Conservation (phyloP, 2,888 invertebrate genomes). For the Drosophila meridionalis region DNA sequence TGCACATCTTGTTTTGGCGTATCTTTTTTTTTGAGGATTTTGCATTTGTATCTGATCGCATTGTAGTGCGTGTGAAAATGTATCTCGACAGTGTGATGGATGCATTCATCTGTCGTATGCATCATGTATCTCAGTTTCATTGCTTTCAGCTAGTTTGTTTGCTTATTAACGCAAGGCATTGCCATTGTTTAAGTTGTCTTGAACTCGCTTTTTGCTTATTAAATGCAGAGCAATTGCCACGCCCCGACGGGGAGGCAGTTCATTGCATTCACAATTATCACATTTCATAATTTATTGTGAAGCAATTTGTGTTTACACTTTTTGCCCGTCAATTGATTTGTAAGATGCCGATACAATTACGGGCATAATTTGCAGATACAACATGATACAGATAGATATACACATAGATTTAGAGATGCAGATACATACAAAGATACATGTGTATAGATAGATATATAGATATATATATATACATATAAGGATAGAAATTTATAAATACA, state of each 20-base stretch:
- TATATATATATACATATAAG: neutral
- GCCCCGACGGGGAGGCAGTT: conserved; percentile 43
- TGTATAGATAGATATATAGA: neutral
- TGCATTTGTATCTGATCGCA: conserved; percentile 29
- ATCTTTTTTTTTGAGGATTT: conserved; percentile 24
- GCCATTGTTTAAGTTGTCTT: conserved; percentile 62
- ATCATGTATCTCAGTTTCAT: conserved; percentile 19
- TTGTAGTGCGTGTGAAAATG: conserved; percentile 62
- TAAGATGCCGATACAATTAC: conserved; percentile 8
- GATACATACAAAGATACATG: conserved; percentile 3
- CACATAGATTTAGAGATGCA: neutral
- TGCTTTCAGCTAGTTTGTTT: conserved; percentile 26
- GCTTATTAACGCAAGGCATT: conserved; percentile 59
- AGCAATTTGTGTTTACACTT: conserved; percentile 39
- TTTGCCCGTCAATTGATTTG: conserved; percentile 60
- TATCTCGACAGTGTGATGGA: conserved; percentile 31
- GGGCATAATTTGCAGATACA: neutral
- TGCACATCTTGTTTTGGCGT: conserved; percentile 18
- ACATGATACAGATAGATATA: neutral
- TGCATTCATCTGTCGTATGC: conserved; percentile 29
- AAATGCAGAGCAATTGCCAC: conserved; percentile 42
- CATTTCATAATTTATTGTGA: conserved; percentile 42
- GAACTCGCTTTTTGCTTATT: conserved; percentile 53
- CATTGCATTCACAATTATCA: conserved; percentile 72
- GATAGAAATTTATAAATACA: conserved; percentile 8